A percentile compares a stretch with the other conserved stretches of the same genome.
Evolutionary conservation across 2,113 vertebrate genomes (phyloP).

Genomic region (Percopsis transmontana): DNA sequence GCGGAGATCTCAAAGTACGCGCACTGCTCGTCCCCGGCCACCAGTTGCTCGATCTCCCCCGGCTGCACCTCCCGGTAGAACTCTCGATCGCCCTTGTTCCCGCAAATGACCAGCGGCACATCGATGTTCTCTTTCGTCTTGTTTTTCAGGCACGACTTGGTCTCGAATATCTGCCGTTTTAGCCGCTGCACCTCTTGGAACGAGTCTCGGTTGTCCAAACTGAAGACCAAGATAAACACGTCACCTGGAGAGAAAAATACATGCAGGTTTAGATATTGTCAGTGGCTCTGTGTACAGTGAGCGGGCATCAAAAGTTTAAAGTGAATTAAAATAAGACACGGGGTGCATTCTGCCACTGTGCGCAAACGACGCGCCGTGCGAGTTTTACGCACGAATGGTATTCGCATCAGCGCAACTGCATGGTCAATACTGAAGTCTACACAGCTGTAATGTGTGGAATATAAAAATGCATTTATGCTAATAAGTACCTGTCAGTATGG

Average conservation of each 20-base stretch:
- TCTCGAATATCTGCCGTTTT: conserved; percentile 95
- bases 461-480: background rate
- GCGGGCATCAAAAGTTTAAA: background rate
- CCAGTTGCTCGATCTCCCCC: conserved; percentile 88
- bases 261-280: background rate
- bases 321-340: background rate
- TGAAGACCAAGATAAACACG: conserved; percentile 96
- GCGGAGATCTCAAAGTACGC: conserved; percentile 97
- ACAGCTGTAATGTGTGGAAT: background rate
- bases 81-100: conserved; percentile 93
- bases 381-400: background rate
- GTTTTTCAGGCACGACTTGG: conserved; percentile 94
- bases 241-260: conserved; percentile 79
- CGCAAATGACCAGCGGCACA: conserved; percentile 95
- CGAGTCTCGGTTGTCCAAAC: conserved; percentile 94
- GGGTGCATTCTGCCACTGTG: conserved; percentile 4
- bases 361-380: conserved; percentile 1
- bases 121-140: conserved; percentile 93
- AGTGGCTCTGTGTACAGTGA: background rate
- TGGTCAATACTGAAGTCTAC: background rate
- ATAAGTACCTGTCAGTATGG: conserved; percentile 92
- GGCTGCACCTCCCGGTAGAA: conserved; percentile 86
- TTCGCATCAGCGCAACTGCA: background rate
- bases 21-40: conserved; percentile 86
- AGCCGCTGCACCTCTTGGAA: conserved; percentile 95